These are phyloP conservation scores for Aphyosemion australe DNA, from an alignment of 2,113 vertebrate species.

Conservation along the genomic window DNA sequence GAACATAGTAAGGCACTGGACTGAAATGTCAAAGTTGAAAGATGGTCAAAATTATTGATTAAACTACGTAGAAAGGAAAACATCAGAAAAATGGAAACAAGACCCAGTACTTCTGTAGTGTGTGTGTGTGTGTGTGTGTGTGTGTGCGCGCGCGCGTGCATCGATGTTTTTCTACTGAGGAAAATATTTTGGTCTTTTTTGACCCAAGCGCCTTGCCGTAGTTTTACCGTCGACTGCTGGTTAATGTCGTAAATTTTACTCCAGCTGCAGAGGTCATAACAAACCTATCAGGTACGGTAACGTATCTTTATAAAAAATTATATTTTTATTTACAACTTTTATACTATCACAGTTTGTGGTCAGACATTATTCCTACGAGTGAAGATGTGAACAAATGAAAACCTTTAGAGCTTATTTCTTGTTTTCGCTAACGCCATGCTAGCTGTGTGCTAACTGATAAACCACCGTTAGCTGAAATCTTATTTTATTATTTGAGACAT, in stretches of 20 bases:
- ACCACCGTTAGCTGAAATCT: background rate
- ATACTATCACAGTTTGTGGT: rapidly evolving
- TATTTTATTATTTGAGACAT: background rate
- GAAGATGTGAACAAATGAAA: background rate
- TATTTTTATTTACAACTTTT: rapidly evolving
- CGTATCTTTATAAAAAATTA: background rate
- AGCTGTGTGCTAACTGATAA: background rate
- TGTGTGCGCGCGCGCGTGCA: no score
- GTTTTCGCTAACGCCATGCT: background rate
- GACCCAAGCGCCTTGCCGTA: conserved; percentile 28
- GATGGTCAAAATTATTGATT: no score
- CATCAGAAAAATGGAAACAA: no score
- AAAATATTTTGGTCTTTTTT: conserved; percentile 7
- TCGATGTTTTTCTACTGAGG: no score
- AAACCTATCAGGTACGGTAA: conserved; percentile 50
- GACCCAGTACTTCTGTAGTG: no score
- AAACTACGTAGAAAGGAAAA: no score
- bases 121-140: no score
- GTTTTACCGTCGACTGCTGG: background rate
- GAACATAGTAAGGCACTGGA: no score
- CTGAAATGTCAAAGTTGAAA: no score
- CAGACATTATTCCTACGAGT: background rate
- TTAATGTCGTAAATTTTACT: conserved; percentile 30
- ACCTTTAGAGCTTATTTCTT: background rate
- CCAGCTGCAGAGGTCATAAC: conserved; percentile 71